Conservation (phyloP, 2,113 vertebrate genomes). For the Piliocolobus tephrosceles region DNA sequence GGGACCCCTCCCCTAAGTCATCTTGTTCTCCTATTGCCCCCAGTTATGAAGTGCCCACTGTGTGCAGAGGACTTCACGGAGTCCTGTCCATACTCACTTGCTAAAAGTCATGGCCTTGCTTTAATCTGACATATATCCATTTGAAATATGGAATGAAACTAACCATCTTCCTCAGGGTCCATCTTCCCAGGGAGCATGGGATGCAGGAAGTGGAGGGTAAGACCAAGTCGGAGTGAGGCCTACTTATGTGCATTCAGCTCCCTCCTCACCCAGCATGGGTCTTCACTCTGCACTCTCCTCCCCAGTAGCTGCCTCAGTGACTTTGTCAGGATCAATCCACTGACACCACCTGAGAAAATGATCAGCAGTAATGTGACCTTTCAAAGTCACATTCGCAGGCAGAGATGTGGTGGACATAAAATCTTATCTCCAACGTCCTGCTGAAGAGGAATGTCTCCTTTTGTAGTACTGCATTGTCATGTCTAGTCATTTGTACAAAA, state of each 20-base stretch:
- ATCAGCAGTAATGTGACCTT: no score
- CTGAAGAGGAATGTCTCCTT: not conserved
- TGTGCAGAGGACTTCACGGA: not conserved
- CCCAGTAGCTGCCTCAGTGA: not conserved
- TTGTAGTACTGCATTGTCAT: not conserved
- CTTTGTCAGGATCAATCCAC: not conserved
- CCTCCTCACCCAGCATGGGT: not conserved
- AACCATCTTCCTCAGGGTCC: no score
- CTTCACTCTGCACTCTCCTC: not conserved
- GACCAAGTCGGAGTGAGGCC: not conserved
- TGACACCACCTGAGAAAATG: not conserved
- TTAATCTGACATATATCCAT: not conserved
- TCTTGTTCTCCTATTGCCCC: no score
- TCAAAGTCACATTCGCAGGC: not conserved
- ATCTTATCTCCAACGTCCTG: not conserved
- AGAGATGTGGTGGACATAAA: not conserved
- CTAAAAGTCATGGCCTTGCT: not conserved
- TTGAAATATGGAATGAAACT: not conserved
- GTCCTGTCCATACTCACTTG: not conserved
- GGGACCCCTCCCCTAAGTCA: not conserved
- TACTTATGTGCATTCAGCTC: no score
- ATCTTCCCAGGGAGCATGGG: not conserved
- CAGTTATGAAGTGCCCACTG: rapidly evolving
- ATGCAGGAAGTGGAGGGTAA: not conserved
- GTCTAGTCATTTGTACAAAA: not conserved